Evolutionary conservation across 2,797 vertebrate species (phyloP), one percentile per base, ranked within the genome.

Genomic region (Brachyrhaphis roseni): DNA sequence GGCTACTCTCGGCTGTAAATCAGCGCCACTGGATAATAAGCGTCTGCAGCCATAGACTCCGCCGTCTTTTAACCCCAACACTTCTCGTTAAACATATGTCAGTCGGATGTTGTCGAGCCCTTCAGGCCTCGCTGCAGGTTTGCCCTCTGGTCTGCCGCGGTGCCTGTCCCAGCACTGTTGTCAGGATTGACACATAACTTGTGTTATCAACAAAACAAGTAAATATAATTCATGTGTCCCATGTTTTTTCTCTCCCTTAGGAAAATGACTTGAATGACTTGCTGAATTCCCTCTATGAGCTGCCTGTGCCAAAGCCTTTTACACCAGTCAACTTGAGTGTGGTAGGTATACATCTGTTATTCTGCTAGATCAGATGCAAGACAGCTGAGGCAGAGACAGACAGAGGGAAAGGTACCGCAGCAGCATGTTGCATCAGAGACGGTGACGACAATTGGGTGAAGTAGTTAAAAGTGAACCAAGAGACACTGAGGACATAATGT

Each of bases 251-350:
- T 78, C 62, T 84, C 86, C 78, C 47, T 1, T 83, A 99, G 98
- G 98, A 98, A 93, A 95, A 96, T 81, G 97, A 98, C 93, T 96
- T 99, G 94, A 98, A 97, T 81, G 97, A 98, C 92, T 95, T 98
- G 91, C 95, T 99, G 92, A 97, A 97, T 89, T 97, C 97, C 2
- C 95, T 99, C 87, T 96, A 98, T 89, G 95, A 91, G 82, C 96
- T 98, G 92, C 96, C 97, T 62, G 97, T 99, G 93, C 98, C 98
- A 91, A 97, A 97, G 94, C 96, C 97, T 46, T 97, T 97, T 79
- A 97, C 95, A 85, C 96, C 97, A 74, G 95, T 99, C 93, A 98
- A 92, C 94, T 94, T 99, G 93, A 99, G 96, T 89, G 95, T 98
- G 97, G 98, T 99, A 96, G 91, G 98, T 97, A 86, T 76, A 90